Conservation (phyloP, 2,797 vertebrate genomes). For the Odontamblyopus rebecca region DNA sequence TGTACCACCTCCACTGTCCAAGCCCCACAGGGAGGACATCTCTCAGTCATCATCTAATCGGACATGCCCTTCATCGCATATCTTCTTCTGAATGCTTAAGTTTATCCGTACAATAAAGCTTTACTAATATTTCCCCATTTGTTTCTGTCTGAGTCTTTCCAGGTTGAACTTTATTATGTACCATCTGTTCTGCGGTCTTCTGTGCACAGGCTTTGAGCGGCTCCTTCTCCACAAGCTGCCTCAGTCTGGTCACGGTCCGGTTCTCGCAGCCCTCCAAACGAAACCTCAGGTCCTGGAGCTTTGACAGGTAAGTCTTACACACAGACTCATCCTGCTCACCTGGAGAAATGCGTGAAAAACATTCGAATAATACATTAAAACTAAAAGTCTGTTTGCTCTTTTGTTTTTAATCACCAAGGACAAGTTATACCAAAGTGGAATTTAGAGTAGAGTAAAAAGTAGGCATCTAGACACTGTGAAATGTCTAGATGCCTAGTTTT, state of each 20-base stretch:
- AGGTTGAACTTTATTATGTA: slow-evolving; percentile 24
- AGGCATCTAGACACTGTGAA: not conserved
- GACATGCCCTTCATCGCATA: no score
- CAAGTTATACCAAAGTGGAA: not conserved
- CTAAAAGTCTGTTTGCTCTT: not conserved
- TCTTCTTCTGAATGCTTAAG: no score
- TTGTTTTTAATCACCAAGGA: not conserved
- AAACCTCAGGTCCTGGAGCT: slow-evolving; percentile 89
- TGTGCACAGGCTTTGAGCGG: slow-evolving; percentile 83
- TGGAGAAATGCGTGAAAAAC: slow-evolving; percentile 45
- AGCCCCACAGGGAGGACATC: no score
- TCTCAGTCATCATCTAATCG: no score
- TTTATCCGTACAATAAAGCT: no score
- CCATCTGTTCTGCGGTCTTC: slow-evolving; percentile 87
- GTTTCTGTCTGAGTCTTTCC: no score
- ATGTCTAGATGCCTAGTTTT: slow-evolving; percentile 1
- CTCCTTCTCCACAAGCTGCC: slow-evolving; percentile 85
- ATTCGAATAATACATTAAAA: not conserved
- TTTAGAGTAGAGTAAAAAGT: not conserved
- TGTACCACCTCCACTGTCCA: no score
- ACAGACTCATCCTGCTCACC: slow-evolving; percentile 89
- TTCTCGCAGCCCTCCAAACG: slow-evolving; percentile 88
- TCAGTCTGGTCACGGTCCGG: slow-evolving; percentile 83
- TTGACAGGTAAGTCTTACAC: slow-evolving; percentile 87
- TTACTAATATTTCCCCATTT: no score